Evolutionary conservation across 2,888 invertebrate species (phyloP), one percentile per base, ranked within the genome.

Genomic region (Eupithecia exiguata): DNA sequence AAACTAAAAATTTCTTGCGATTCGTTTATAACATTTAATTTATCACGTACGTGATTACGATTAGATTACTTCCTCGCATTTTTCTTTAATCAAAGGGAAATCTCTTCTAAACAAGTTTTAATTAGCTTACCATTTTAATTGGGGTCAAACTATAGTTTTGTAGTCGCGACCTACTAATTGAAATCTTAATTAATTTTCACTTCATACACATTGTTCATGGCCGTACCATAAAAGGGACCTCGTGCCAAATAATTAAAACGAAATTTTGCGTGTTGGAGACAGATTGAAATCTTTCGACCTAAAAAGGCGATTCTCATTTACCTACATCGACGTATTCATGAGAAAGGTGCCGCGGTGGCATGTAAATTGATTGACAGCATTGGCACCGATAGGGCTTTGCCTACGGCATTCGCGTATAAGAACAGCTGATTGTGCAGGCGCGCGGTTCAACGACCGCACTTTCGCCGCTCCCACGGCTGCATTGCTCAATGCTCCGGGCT

Each of bases 391-490:
- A 83, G 72, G 79, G 75, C 76, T 74, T n/a, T 67, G 84, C 83
- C 80, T 81, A 81, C 81, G 81, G 84, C 84, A 85, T 86, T 87
- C 83, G 85, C 84, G 84, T 84, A 85, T 79, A 88, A 90, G 91
- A 93, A 92, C 94, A 94, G 94, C 94, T 94, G 94, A 93, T 92
- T 89, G 87, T 89, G 86, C 85, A 83, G 85, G 87, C 88, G 81
- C 88, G 88, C 87, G 84, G 92, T 90, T 93, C 91, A 86, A 87
- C 87, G 93, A 89, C 92, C 94, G 89, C 82, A 92, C 93, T 94
- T 94, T 94, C 93, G 93, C 92, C 92, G 89, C 90, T 92, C 91
- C 92, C 92, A 91, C 92, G 91, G 83, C 88, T 83, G 89, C 86
- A 84, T 92, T 90, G 92, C 92, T 90, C 90, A 90, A 92, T 83